Conservation (phyloP, 2,888 invertebrate genomes). For the Eupithecia abbreviata region DNA sequence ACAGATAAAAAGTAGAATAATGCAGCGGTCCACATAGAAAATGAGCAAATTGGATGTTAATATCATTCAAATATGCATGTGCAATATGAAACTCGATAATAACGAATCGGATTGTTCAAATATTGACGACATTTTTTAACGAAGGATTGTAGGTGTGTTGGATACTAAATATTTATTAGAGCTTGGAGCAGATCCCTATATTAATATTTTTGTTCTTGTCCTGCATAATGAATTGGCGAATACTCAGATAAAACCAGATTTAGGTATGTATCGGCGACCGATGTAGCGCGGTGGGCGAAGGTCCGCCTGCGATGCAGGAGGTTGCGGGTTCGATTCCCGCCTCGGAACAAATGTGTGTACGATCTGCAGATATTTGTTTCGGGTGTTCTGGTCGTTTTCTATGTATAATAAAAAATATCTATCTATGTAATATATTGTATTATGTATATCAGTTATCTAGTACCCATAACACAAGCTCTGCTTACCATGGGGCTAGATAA, state of each 20-base stretch:
- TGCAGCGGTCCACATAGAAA: constrained; percentile 19
- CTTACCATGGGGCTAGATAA: too few species aligned
- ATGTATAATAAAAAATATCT: too few species aligned
- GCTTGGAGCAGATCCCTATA: background rate
- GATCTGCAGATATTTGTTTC: too few species aligned
- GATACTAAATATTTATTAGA: constrained; percentile 8
- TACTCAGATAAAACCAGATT: background rate
- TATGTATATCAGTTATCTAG: too few species aligned
- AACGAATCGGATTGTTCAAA: constrained; percentile 20
- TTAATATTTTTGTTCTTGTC: background rate
- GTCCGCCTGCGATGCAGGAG: too few species aligned
- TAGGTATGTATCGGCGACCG: too few species aligned
- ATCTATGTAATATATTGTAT: too few species aligned
- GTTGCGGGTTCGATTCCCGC: too few species aligned
- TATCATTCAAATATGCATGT: constrained; percentile 30
- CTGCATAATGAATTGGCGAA: background rate
- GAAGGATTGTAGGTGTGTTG: background rate
- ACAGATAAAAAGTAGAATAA: constrained; percentile 30
- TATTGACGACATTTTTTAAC: constrained; percentile 4
- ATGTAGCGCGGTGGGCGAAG: too few species aligned
- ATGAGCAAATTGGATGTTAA: constrained; percentile 30
- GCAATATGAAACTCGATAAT: constrained; percentile 22
- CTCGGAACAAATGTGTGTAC: too few species aligned
- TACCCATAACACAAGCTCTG: too few species aligned
- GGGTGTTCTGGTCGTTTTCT: too few species aligned